Percentiles rank a stretch among this genome's conserved stretches.
These are phyloP conservation scores for Chlorospingus semifuscus DNA, from an alignment of 2,797 vertebrate species.

Conservation along the genomic window DNA sequence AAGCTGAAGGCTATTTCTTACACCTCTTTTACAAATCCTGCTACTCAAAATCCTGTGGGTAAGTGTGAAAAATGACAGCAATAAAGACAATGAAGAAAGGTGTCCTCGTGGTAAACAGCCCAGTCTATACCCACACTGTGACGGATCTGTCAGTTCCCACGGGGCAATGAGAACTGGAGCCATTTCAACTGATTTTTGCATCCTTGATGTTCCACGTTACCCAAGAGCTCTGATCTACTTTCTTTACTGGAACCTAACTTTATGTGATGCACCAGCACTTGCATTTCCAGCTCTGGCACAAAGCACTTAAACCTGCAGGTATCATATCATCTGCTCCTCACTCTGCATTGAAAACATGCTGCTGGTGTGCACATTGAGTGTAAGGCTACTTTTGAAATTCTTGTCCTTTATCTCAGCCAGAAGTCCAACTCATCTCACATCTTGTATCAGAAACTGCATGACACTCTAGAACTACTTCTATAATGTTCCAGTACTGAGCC, in stretches of 20 bases:
- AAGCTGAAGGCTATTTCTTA: neutral
- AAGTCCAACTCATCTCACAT: neutral
- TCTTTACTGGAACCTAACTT: neutral
- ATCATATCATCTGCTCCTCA: neutral
- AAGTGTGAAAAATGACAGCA: neutral
- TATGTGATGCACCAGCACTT: neutral
- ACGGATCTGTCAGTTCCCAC: neutral
- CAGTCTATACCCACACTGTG: neutral
- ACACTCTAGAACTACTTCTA: neutral
- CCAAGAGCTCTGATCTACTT: neutral
- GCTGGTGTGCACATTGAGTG: neutral
- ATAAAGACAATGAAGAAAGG: neutral
- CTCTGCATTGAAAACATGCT: neutral
- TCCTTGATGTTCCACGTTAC: neutral
- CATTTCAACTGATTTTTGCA: neutral
- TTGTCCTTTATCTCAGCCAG: neutral
- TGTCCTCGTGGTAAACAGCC: fast-evolving
- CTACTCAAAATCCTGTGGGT: fast-evolving
- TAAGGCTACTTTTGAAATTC: neutral
- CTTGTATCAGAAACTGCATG: neutral
- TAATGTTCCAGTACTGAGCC: neutral
- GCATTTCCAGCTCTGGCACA: neutral
- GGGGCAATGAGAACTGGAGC: neutral
- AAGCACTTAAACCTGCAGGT: neutral
- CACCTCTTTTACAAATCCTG: neutral